Conservation (phyloP, 2,113 vertebrate genomes). For the Gorsachius goisagi region DNA sequence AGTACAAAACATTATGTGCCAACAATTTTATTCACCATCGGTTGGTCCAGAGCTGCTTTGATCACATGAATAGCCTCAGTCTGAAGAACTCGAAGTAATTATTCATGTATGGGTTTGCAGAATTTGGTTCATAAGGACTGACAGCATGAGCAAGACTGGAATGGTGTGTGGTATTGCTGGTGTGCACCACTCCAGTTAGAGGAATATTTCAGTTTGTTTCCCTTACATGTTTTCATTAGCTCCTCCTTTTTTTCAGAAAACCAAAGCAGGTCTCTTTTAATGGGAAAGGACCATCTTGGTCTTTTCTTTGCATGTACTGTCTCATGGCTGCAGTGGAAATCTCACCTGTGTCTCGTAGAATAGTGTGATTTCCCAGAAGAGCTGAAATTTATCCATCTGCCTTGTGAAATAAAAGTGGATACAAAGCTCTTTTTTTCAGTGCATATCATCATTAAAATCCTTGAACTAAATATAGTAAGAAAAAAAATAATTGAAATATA, state of each 20-base stretch:
- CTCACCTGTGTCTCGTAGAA: not conserved
- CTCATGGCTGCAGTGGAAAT: not conserved
- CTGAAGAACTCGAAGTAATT: not conserved
- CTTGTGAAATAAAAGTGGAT: not conserved
- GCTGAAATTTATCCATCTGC: not conserved
- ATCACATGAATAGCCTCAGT: not conserved
- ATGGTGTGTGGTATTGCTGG: not conserved
- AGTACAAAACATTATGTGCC: not conserved
- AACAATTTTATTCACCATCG: not conserved
- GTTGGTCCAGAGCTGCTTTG: not conserved
- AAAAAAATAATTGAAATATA: not conserved
- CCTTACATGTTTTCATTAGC: not conserved
- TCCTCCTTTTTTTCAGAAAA: not conserved
- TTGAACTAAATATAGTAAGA: conserved; percentile 2
- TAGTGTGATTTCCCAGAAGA: not conserved
- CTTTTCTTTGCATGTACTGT: not conserved
- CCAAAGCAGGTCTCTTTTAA: not conserved
- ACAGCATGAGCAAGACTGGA: not conserved
- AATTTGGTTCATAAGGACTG: not conserved
- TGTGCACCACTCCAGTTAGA: not conserved
- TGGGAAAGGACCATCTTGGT: not conserved
- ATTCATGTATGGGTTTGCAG: not conserved
- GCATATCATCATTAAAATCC: not conserved
- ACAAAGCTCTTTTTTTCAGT: not conserved
- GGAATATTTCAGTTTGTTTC: not conserved